phyloP scores from a whole-genome alignment of 2,113 vertebrate genomes.

The Eulacestoma nigropectus region DNA sequence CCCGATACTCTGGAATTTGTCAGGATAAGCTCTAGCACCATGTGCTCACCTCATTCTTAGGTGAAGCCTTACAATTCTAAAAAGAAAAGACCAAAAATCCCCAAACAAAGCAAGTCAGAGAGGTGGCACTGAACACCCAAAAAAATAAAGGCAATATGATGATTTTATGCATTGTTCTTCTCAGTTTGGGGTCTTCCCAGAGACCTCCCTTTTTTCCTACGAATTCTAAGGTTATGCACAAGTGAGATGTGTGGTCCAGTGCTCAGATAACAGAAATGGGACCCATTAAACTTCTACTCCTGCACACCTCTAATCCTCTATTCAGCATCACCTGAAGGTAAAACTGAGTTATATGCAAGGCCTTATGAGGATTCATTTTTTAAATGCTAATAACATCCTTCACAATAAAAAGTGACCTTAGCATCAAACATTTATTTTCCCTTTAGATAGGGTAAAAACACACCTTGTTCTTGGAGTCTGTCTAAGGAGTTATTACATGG shows the following conservation, averaged over 20 bases:
- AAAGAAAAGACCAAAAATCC: not conserved
- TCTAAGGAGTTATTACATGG: not conserved
- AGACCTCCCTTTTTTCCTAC: not conserved
- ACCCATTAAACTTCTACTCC: not conserved
- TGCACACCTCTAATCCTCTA: not conserved
- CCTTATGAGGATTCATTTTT: not conserved
- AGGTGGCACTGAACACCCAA: rapidly evolving
- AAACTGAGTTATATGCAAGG: not conserved
- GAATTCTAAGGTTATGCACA: not conserved
- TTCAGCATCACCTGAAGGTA: not conserved
- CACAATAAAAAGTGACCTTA: not conserved
- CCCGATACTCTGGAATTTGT: not conserved
- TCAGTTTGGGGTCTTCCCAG: not conserved
- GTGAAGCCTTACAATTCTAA: not conserved
- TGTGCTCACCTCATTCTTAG: not conserved
- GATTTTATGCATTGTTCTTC: not conserved
- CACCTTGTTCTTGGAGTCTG: not conserved
- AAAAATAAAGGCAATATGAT: not conserved
- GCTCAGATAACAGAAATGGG: not conserved
- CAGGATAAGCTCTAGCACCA: not conserved
- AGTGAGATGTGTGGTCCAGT: not conserved
- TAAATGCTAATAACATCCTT: not conserved
- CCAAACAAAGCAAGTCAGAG: not conserved
- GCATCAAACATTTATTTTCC: not conserved
- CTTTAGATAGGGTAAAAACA: not conserved